Conservation (phyloP, 2,888 invertebrate species). For the Epirrhoe tristata region DNA sequence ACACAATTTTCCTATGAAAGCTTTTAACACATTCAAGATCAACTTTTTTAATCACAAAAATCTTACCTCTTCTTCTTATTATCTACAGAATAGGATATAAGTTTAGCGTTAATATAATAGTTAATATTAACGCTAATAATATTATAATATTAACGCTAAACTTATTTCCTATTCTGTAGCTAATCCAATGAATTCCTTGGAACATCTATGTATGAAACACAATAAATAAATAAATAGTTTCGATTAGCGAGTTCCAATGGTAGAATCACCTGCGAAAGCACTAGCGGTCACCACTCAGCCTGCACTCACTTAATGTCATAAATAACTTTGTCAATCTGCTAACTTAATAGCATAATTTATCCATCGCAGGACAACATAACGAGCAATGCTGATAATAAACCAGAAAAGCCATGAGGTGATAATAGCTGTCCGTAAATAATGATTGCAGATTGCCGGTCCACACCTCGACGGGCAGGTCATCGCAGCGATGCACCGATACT, state of each 20-base stretch:
- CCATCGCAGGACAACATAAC: slow-evolving; percentile 83
- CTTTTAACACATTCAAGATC: background rate
- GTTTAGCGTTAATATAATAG: no score
- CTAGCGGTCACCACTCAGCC: slow-evolving; percentile 72
- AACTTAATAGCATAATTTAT: slow-evolving; percentile 85
- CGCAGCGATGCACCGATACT: slow-evolving; percentile 46
- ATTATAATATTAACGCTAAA: background rate
- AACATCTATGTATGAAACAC: background rate
- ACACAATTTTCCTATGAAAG: background rate
- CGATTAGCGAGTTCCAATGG: slow-evolving; percentile 39
- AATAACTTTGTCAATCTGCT: slow-evolving; percentile 85
- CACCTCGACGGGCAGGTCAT: slow-evolving; percentile 69
- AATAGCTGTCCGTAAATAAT: slow-evolving; percentile 84
- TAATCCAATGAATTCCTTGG: no score
- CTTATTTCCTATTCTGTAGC: no score
- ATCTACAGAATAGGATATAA: no score
- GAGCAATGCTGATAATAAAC: slow-evolving; percentile 84
- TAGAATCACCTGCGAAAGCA: slow-evolving; percentile 52
- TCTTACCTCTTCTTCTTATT: background rate
- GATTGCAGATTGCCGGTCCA: slow-evolving; percentile 82
- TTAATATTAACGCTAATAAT: no score
- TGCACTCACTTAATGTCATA: slow-evolving; percentile 80
- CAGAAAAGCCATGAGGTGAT: slow-evolving; percentile 85
- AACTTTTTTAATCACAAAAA: background rate
- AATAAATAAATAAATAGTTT: background rate